A percentile compares a stretch with the other conserved stretches of the same genome.
Conservation (phyloP, 2,888 invertebrate species). For the Vesta saturnalis region DNA sequence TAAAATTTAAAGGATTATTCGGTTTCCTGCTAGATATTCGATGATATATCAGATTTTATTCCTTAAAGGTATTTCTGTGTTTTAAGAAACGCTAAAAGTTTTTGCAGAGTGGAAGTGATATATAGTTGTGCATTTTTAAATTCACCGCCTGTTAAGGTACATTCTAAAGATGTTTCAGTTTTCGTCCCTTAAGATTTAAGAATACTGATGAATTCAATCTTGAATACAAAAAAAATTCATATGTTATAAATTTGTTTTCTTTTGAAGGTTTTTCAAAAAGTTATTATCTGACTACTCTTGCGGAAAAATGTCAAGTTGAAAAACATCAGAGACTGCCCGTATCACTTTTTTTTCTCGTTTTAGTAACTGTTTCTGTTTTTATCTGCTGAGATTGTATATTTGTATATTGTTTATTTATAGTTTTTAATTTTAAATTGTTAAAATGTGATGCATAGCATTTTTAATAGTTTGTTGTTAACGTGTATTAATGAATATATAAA, state of each 20-base stretch:
- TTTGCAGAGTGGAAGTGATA: too few relatives aligned
- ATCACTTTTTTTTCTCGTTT: constrained; percentile 20
- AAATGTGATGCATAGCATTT: neutral
- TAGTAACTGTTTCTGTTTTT: constrained; percentile 13
- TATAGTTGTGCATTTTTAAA: neutral
- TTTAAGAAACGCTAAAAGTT: too few relatives aligned
- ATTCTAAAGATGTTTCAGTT: too few relatives aligned
- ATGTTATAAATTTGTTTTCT: neutral
- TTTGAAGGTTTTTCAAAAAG: constrained; percentile 6
- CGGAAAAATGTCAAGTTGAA: constrained; percentile 21
- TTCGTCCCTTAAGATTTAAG: too few relatives aligned
- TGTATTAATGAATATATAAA: neutral
- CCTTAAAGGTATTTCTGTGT: too few relatives aligned
- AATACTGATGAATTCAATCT: too few relatives aligned
- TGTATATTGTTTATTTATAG: neutral
- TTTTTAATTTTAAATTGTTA: neutral
- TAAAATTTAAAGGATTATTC: neutral
- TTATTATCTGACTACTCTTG: constrained; percentile 16
- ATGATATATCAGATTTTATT: neutral
- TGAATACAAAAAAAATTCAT: neutral
- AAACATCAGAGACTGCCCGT: constrained; percentile 16
- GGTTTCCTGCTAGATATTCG: neutral
- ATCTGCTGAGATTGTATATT: constrained; percentile 6
- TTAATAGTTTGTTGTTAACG: neutral
- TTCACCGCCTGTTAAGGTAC: too few relatives aligned